phyloP scores from a whole-genome alignment of 2,797 vertebrate species.

The Pteronotus mesoamericanus region DNA sequence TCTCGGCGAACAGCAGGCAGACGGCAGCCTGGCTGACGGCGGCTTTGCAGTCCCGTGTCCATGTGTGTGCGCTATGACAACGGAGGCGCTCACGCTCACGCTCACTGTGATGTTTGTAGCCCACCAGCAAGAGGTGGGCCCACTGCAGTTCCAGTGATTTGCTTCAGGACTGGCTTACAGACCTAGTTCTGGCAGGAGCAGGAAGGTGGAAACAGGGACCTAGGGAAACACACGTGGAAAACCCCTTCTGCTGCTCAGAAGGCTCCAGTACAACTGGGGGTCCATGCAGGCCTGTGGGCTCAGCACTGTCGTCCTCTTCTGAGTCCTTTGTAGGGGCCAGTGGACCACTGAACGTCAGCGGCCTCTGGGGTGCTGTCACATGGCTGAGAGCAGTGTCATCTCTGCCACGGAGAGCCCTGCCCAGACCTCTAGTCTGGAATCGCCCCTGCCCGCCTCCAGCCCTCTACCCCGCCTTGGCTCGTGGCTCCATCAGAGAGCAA shows the following conservation, averaged over 20 bases:
- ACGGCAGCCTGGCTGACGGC: accelerated
- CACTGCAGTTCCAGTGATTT: not conserved
- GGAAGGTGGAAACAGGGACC: not conserved
- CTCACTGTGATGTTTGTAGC: not conserved
- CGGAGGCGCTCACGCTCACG: not conserved
- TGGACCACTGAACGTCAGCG: not conserved
- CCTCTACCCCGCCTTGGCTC: not conserved
- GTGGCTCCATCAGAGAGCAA: accelerated
- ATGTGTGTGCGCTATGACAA: not conserved
- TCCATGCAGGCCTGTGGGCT: not conserved
- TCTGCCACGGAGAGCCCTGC: not conserved
- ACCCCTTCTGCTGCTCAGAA: not conserved
- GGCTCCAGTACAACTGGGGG: not conserved
- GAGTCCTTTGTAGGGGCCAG: not conserved
- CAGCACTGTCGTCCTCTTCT: no score
- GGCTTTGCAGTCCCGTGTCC: not conserved
- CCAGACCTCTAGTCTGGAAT: not conserved
- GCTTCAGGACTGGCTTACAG: not conserved
- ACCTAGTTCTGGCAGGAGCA: not conserved
- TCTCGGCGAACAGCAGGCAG: not conserved
- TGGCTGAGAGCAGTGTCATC: not conserved
- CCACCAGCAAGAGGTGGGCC: not conserved
- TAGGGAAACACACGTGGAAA: not conserved
- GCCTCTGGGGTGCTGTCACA: not conserved
- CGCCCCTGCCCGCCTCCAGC: not conserved